Conservation (phyloP, 2,113 vertebrate species). For the Myotis lucifugus region DNA sequence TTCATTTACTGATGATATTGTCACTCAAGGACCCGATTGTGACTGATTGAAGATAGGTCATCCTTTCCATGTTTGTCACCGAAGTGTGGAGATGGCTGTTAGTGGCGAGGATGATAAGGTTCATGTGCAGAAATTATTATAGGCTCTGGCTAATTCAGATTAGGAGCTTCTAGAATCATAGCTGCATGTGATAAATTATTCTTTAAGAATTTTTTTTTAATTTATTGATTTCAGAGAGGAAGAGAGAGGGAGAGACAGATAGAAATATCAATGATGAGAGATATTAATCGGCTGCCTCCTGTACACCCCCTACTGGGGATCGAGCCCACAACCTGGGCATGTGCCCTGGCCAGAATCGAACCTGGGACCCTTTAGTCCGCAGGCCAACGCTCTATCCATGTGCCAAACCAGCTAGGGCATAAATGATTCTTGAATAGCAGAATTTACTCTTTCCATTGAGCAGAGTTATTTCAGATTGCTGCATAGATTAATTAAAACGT, state of each 20-base stretch:
- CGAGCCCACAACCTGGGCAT: too few species aligned
- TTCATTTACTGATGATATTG: not conserved
- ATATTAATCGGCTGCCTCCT: too few species aligned
- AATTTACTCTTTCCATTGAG: slow-evolving; percentile 25
- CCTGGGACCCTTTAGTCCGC: too few species aligned
- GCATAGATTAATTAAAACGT: not conserved
- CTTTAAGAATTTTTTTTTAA: too few species aligned
- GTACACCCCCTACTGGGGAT: too few species aligned
- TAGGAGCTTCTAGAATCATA: slow-evolving; percentile 24
- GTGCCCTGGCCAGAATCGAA: too few species aligned
- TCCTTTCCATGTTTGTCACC: not conserved
- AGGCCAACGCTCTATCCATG: too few species aligned
- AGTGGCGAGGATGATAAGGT: not conserved
- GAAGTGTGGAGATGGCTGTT: not conserved
- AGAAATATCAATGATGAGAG: too few species aligned
- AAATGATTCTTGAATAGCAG: not conserved
- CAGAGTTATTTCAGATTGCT: not conserved
- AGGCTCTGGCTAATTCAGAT: not conserved
- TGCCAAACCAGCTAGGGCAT: too few species aligned
- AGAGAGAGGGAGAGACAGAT: too few species aligned
- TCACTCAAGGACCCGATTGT: not conserved
- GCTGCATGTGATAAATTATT: not conserved
- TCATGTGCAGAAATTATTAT: not conserved
- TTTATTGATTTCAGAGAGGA: too few species aligned
- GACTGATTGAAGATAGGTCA: not conserved